Evolutionary conservation across 2,888 invertebrate species (phyloP).

Genomic region (Anoncus sp.): DNA sequence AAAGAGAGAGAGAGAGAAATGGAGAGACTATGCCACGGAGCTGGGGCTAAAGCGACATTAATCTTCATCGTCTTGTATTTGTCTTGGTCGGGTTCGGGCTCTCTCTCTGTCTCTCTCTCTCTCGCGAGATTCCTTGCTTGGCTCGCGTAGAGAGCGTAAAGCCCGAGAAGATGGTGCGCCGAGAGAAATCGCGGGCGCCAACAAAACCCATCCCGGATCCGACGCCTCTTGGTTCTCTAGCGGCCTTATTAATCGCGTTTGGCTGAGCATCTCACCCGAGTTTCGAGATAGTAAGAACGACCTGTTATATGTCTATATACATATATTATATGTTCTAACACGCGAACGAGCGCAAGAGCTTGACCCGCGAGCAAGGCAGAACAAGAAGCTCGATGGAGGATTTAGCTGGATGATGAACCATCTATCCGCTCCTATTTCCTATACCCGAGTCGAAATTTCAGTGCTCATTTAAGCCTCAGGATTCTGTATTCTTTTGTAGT

Average conservation of each 20-base stretch:
- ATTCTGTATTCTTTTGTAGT: no score
- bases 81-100: constrained; percentile 69
- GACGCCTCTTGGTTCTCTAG: constrained; percentile 50
- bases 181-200: constrained; percentile 50
- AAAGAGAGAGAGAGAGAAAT: constrained; percentile 23
- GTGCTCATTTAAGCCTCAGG: no score
- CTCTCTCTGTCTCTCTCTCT: no score
- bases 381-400: constrained; percentile 20
- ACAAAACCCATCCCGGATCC: constrained; percentile 44
- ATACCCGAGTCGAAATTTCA: no score
- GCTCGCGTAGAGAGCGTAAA: constrained; percentile 27
- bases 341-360: constrained; percentile 37
- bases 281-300: constrained; percentile 58
- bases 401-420: constrained; percentile 21
- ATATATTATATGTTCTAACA: constrained; percentile 27
- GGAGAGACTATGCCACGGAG: constrained; percentile 59
- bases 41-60: constrained; percentile 70
- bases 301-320: constrained; percentile 5
- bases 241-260: constrained; percentile 65
- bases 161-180: constrained; percentile 37
- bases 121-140: constrained; percentile 54
- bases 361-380: constrained; percentile 25
- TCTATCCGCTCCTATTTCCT: constrained; percentile 15
- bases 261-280: constrained; percentile 50
- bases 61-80: constrained; percentile 80